Base-by-base conservation (phyloP, 1,140 invertebrate genomes). In the Coenobita brevimanus region DNA sequence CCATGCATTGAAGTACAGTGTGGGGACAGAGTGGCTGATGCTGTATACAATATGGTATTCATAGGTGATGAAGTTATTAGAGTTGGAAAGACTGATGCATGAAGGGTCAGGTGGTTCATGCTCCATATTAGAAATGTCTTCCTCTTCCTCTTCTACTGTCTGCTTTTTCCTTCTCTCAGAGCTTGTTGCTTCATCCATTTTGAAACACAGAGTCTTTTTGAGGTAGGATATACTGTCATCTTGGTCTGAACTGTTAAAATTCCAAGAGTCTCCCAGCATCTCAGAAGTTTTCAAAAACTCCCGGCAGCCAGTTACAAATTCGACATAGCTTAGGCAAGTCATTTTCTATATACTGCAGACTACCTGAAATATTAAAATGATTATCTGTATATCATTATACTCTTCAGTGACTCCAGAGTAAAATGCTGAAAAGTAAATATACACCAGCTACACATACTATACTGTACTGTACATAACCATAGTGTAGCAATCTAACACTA, bases 1-100 rank as follows among this genome's bases (percentile, higher is more conserved):
- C 67, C 69, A 83, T 10, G 82, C 82, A 83, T 83, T 83, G 43
- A 83, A 83, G 60, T 60, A 83, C 38, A 83, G 43, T 24, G 57
- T 57, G n/a, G 82, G 82, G 27, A 83, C 82, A 38, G 69, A 83
- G 41, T 83, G 69, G 62, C 82, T 75, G 17, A 83, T 15, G 41
- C 69, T 83, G 30, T 83, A 83, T 4, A 75, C 50, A 54, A 83
- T 75, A 38, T 83, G 82, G 38, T 83, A 83, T 17, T 83, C 82
- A 41, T 54, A 83, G 2, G 82, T 83, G 17, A 67, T 57, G 43
- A 75, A 73, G 43, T 8, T n/a, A 15, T 67, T 83, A 2, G 46
- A 2, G 17, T 15, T 54, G 8, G 27, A 8, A 8, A 21, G 21
- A n/a, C 60, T 10, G 38, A 83, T 27, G 0, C 10, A 17, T 83